phyloP scores from a whole-genome alignment of 2,113 vertebrate genomes.

The Tetraodon nigroviridis region DNA sequence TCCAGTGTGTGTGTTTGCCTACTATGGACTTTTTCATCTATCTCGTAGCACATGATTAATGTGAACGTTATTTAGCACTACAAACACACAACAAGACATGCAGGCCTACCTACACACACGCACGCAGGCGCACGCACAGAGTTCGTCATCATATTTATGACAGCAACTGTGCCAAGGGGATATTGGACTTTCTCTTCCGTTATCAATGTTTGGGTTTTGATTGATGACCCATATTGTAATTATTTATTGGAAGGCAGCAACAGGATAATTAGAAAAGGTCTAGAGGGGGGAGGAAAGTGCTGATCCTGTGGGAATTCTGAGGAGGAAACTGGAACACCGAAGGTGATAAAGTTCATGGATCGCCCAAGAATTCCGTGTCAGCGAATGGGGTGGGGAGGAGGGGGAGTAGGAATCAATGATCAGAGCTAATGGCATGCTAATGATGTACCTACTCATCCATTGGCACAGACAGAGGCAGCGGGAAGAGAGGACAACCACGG shows the following conservation, averaged over 20 bases:
- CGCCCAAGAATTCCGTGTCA: slow-evolving; percentile 70
- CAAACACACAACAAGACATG: slow-evolving; percentile 23
- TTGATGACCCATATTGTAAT: slow-evolving; percentile 73
- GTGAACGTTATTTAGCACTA: slow-evolving; percentile 53
- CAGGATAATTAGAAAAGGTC: slow-evolving; percentile 72
- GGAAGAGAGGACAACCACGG: background rate
- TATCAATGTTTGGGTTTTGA: slow-evolving; percentile 73
- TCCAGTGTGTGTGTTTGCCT: slow-evolving; percentile 28
- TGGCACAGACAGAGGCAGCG: slow-evolving; percentile 2
- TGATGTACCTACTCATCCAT: slow-evolving; percentile 59
- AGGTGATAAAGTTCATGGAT: slow-evolving; percentile 72
- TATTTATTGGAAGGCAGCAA: slow-evolving; percentile 74
- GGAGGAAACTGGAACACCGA: slow-evolving; percentile 60
- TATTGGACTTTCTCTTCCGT: slow-evolving; percentile 69
- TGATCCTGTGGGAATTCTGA: slow-evolving; percentile 70
- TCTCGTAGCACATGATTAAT: slow-evolving; percentile 63
- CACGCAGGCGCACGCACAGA: slow-evolving; percentile 11
- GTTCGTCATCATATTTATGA: slow-evolving; percentile 58
- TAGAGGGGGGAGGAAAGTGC: slow-evolving; percentile 65
- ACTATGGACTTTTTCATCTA: slow-evolving; percentile 46
- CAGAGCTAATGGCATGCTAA: slow-evolving; percentile 74
- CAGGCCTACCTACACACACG: background rate
- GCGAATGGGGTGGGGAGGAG: slow-evolving; percentile 37
- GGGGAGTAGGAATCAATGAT: slow-evolving; percentile 65
- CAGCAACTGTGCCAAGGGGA: slow-evolving; percentile 48